Conservation (phyloP, 1,140 invertebrate species). For the Eriocheir sinensis region DNA sequence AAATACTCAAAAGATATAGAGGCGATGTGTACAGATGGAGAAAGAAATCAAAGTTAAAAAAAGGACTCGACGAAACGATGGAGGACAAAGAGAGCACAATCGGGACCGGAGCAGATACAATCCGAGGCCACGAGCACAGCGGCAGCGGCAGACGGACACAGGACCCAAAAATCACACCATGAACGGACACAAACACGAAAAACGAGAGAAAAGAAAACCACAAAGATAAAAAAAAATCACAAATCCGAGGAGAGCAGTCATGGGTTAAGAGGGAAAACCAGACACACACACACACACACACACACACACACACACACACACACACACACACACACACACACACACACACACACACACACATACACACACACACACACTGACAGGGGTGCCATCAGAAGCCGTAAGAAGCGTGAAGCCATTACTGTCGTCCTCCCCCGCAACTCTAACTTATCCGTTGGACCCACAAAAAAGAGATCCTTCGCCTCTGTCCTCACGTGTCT, state of each 20-base stretch:
- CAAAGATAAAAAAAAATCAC: not conserved
- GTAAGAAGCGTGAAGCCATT: constrained; percentile 51
- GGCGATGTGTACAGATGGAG: too few relatives aligned
- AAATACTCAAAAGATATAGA: too few relatives aligned
- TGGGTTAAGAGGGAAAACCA: not conserved
- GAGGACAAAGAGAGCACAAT: too few relatives aligned
- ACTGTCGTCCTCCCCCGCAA: constrained; percentile 48
- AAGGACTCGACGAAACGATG: too few relatives aligned
- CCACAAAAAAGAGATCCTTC: not conserved
- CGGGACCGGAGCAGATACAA: too few relatives aligned
- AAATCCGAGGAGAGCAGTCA: not conserved
- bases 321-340: not conserved
- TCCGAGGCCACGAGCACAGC: too few relatives aligned
- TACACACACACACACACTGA: not conserved
- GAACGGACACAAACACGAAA: not conserved
- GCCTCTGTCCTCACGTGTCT: not conserved
- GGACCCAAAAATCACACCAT: not conserved
- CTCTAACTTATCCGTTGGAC: constrained; percentile 36
- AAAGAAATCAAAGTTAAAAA: too few relatives aligned
- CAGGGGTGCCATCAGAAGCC: not conserved
- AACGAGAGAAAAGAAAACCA: not conserved
- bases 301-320: not conserved
- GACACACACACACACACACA: not conserved
- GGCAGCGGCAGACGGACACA: too few relatives aligned
- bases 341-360: not conserved